phyloP scores from a whole-genome alignment of 2,113 vertebrate species.

The Dicaeum eximium region DNA sequence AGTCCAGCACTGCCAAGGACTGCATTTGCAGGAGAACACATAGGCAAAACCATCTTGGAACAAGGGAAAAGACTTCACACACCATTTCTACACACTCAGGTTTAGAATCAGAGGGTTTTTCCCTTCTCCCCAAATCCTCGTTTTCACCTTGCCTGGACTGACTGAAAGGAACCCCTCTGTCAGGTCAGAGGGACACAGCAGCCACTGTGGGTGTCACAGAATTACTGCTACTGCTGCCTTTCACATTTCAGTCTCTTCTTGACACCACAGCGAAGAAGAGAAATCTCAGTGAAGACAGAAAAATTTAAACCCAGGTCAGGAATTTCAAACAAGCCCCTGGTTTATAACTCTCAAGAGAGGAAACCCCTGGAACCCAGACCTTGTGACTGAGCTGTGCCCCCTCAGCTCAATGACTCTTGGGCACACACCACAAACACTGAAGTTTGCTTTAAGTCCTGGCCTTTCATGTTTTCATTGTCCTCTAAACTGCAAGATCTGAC shows the following conservation, averaged over 20 bases:
- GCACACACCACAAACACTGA: background rate
- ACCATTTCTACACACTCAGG: background rate
- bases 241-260: background rate
- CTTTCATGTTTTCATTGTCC: background rate
- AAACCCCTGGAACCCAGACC: background rate
- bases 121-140: background rate
- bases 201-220: accelerated
- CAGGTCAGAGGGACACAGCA: background rate
- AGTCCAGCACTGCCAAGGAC: background rate
- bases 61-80: background rate
- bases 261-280: background rate
- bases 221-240: background rate
- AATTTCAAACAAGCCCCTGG: background rate
- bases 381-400: background rate
- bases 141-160: background rate
- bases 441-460: background rate
- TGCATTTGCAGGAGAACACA: background rate
- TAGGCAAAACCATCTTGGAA: background rate
- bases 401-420: accelerated
- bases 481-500: background rate
- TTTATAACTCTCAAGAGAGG: background rate
- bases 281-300: background rate
- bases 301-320: background rate
- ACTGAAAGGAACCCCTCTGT: background rate
- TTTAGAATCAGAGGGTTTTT: background rate